Evolutionary conservation across 2,113 vertebrate genomes (phyloP).

Genomic region (Channa argus): DNA sequence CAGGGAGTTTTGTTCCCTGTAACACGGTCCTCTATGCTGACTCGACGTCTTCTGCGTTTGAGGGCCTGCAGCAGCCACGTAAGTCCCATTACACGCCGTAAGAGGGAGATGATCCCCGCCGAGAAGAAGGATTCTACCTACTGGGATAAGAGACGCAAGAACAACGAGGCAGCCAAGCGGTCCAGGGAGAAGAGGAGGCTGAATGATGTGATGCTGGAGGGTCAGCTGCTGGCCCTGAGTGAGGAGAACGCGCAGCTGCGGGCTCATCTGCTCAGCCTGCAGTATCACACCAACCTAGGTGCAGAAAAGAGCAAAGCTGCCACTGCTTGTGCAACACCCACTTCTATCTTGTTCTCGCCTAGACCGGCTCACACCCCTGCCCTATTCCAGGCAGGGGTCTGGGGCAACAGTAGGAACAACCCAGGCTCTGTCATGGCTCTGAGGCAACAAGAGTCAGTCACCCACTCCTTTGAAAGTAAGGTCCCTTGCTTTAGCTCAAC

Average conservation of each 20-base stretch:
- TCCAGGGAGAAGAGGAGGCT: slow-evolving; percentile 79
- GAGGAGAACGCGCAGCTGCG: slow-evolving; percentile 80
- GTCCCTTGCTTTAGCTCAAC: slow-evolving; percentile 11
- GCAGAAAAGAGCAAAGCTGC: slow-evolving; percentile 8
- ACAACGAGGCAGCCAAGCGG: slow-evolving; percentile 82
- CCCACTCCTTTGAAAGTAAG: not conserved
- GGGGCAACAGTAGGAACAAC: slow-evolving; percentile 9
- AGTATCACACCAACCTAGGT: slow-evolving; percentile 49
- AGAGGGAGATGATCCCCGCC: slow-evolving; percentile 73
- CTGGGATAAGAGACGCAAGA: slow-evolving; percentile 82
- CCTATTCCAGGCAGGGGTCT: slow-evolving; percentile 27
- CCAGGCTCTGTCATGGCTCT: not conserved
- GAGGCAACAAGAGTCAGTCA: slow-evolving; percentile 13
- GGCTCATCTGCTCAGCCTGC: slow-evolving; percentile 73
- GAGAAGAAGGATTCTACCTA: slow-evolving; percentile 79
- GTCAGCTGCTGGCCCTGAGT: slow-evolving; percentile 76
- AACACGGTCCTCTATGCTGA: slow-evolving; percentile 5
- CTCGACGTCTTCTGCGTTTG: slow-evolving; percentile 25
- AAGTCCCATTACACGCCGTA: slow-evolving; percentile 56
- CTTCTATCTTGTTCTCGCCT: not conserved
- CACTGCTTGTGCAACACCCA: not conserved
- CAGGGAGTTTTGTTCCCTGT: slow-evolving; percentile 13
- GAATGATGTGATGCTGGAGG: slow-evolving; percentile 78
- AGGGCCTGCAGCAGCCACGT: slow-evolving; percentile 21
- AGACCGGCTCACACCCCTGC: not conserved